A percentile compares a stretch with the other conserved stretches of the same genome.
Evolutionary conservation across 1,140 invertebrate genomes (phyloP).

Genomic region (Odontomachus brunneus): DNA sequence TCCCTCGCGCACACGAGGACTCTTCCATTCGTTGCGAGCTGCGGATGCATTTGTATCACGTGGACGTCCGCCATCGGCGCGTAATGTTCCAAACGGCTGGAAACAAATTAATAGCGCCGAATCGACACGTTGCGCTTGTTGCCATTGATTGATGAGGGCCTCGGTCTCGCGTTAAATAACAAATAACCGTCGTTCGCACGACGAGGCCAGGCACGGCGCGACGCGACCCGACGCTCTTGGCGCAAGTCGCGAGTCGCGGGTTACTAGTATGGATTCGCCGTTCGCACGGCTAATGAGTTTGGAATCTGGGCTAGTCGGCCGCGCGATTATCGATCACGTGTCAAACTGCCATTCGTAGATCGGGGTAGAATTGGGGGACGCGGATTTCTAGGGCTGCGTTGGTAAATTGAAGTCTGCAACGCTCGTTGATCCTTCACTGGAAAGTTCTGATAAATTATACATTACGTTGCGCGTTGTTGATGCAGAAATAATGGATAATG

Average conservation of each 20-base stretch:
- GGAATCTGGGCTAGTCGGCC: slow-evolving; percentile 52
- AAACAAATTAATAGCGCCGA: slow-evolving; percentile 53
- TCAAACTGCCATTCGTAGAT: slow-evolving; percentile 55
- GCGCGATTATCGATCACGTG: slow-evolving; percentile 57
- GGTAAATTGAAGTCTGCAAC: background rate
- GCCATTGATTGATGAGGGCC: slow-evolving; percentile 47
- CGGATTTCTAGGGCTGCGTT: slow-evolving; percentile 6
- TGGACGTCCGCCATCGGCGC: background rate
- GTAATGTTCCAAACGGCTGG: slow-evolving; percentile 15
- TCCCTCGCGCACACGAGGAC: background rate
- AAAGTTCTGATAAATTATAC: background rate
- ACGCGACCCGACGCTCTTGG: background rate
- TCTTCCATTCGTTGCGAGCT: background rate
- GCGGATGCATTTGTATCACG: slow-evolving; percentile 46
- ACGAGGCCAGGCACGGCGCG: background rate
- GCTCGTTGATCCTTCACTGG: background rate
- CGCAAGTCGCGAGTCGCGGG: slow-evolving; percentile 22
- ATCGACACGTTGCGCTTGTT: slow-evolving; percentile 45
- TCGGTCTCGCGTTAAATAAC: slow-evolving; percentile 42
- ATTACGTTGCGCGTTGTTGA: background rate
- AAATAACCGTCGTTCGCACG: slow-evolving; percentile 47
- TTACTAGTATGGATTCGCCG: slow-evolving; percentile 42
- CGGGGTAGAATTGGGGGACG: slow-evolving; percentile 13
- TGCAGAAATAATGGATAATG: background rate
- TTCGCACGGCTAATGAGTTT: slow-evolving; percentile 48